Evolutionary conservation across 2,113 vertebrate species (phyloP), one percentile per base, ranked within the genome.

Genomic region (Hippocampus guttulatus): DNA sequence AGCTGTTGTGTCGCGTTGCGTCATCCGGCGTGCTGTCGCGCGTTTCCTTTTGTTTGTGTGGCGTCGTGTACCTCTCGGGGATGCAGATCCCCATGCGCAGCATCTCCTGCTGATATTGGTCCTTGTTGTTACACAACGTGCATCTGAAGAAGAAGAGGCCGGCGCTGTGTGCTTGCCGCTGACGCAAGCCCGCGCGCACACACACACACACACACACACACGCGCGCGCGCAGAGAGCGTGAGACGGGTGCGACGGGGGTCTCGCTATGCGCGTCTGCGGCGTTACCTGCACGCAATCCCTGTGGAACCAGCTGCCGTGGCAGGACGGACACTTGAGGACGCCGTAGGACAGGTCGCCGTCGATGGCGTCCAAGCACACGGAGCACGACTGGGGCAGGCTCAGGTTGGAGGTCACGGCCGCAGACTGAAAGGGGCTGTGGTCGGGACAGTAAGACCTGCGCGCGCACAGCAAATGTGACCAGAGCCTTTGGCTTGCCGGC

Each of bases 91-190:
- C 97, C 95, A 99, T 95, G 81, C 94, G 87, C 68, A 97, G 89
- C 97, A 99, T 98, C 91, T 99, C 97, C 72, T 93, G 83, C 88
- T 98, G 96, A 91, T 98, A 98, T 80, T 84, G 85, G 2, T 97
- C 94, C 83, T 93, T 95, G 90, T 96, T 98, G 89, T 93, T 99
- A 73, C 97, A 99, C 21, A 98, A 84, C 47, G 97, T 94, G 69
- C 97, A 99, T 78, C 94, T 95, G 89, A 98, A 98, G 93, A 98
- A 99, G 93, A 94, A 97, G 75, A 96, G 85, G 55, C 95, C 97
- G 69, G 97, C 95, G 76, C 94, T 98, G 87, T 96, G 91, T 80
- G 97, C 97, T 91, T 97, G 95, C 81, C 87, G 90, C 97, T 99
- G 87, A 8, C 18, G 61, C 25, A 81, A 51, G 74, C 71, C 84